phyloP scores from a whole-genome alignment of 1,140 invertebrate species.

The Steinernema khuongi region DNA sequence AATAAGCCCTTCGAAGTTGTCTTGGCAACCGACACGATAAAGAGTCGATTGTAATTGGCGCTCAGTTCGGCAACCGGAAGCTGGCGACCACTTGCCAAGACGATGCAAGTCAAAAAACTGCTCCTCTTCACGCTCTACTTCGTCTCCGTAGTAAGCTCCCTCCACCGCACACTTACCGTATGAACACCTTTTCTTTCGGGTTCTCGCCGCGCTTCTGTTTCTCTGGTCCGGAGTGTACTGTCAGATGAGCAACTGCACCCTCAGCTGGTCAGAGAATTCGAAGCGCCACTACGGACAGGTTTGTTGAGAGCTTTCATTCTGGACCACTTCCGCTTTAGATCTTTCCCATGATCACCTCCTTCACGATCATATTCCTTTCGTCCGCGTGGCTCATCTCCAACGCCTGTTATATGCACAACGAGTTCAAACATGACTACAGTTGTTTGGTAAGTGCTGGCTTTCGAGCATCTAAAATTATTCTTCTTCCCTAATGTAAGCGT shows the following conservation, averaged over 20 bases:
- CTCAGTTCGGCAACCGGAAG: not conserved
- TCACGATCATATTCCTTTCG: not conserved
- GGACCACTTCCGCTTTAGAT: not conserved
- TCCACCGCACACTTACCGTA: not conserved
- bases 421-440: not conserved
- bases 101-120: not conserved
- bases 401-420: not conserved
- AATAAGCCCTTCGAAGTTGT: constrained; percentile 1
- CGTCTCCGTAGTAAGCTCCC: not conserved
- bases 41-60: constrained; percentile 3
- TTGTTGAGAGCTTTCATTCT: not conserved
- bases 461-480: too few relatives aligned
- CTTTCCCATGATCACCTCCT: not conserved
- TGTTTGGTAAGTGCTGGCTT: constrained; percentile 10
- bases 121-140: not conserved
- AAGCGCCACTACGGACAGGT: not conserved
- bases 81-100: not conserved
- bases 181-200: not conserved
- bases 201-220: constrained; percentile 5
- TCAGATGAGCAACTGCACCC: not conserved
- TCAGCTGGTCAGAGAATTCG: not conserved
- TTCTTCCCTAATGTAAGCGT: too few relatives aligned
- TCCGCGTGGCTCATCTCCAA: not conserved
- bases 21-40: constrained; percentile 3
- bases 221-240: constrained; percentile 1